Base-by-base conservation (phyloP, 1,140 invertebrate genomes). In the Chrysopa pallens region DNA sequence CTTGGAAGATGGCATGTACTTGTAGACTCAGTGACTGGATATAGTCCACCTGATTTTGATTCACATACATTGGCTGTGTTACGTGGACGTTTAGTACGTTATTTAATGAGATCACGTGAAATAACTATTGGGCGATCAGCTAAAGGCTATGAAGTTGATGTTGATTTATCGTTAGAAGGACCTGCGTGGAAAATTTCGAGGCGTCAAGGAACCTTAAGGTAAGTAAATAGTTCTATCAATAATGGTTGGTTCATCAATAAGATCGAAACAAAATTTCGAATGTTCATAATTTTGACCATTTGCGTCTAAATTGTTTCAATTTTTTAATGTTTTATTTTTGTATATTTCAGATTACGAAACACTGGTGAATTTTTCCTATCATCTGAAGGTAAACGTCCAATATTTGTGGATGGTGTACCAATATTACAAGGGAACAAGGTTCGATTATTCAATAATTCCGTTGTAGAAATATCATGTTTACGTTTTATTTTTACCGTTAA, bases 101-200 rank as follows among this genome's bases (percentile, higher is more conserved):
- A 94, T 64, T 70, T 95, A 13, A 96, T 96, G 88, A 69, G 89
- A 44, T 93, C 88, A n/a, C 72, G 80, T 61, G 89, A 96, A 71
- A 84, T 88, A 23, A 90, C 87, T 1, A 75, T 97, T 33, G 93
- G 93, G 13, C 73, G 93, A 43, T 78, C 78, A 48, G 87, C 91
- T 1, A 81, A 85, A 54, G 87, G 93, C 54, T 80, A 87, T 46
- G 73, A 68, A 33, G 89, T 98, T 12, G 94, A 98, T 65, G 89
- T 97, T 12, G 91, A 98, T 65, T 66, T 98, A 14, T 79, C 80
- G 1, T 64, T 96, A 6, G 94, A 98, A 67, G 94, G 92, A 1
- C 77, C 87, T 23, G 74, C 84, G 0, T 76, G 76, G 51, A 89
- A 89, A 67, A 77, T 92, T 23, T 91, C 86, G 0, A 66, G 87